Base-by-base conservation (phyloP, 2,888 invertebrate genomes). In the Tenthredo livida region DNA sequence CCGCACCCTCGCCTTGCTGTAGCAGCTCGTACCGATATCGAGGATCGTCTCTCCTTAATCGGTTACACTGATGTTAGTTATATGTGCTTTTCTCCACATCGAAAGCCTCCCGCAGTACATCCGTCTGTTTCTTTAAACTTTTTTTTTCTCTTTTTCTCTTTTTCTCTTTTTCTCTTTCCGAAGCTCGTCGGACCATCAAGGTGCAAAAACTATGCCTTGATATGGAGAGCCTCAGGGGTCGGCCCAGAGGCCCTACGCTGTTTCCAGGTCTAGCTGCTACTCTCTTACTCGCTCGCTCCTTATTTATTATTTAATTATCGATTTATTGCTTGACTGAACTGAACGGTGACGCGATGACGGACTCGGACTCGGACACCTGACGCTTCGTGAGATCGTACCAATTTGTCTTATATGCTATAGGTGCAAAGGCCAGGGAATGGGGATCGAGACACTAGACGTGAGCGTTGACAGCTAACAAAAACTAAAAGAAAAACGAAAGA, bases 221-320 rank as follows among this genome's bases (percentile, higher is more conserved):
- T 83, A 83, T 83, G 67, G 83, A 65, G 47, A 83, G 78, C 78
- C 58, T 80, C 78, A 61, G 78, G 78, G 78, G 61, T 61, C 54
- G 58, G 50, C 65, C 65, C 82, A 54, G 80, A 58, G 29, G 33
- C n/a, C 61, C 50, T 33, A 29, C 40, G 80, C 25, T 61, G 37
- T 29, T 80, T 17, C 17, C 54, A 33, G 29, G 50, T 33, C 50
- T 33, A 37, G 77, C 47, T 80, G 21, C n/a, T 29, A 21, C 65
- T 78, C 78, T 15, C 80, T 40, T 10, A 40, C 58, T 43, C 43
- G 25, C 67, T 88, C 89, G 87, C 88, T 90, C 89, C 90, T 91
- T 89, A 89, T 91, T 92, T 91, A 91, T 92, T 91, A 91, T 91
- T 90, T 90, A 91, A 92, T 91, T 91, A 92, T 90, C 90, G 89